Conservation (phyloP, 2,113 vertebrate species). For the Boulengeromyrus knoepffleri region DNA sequence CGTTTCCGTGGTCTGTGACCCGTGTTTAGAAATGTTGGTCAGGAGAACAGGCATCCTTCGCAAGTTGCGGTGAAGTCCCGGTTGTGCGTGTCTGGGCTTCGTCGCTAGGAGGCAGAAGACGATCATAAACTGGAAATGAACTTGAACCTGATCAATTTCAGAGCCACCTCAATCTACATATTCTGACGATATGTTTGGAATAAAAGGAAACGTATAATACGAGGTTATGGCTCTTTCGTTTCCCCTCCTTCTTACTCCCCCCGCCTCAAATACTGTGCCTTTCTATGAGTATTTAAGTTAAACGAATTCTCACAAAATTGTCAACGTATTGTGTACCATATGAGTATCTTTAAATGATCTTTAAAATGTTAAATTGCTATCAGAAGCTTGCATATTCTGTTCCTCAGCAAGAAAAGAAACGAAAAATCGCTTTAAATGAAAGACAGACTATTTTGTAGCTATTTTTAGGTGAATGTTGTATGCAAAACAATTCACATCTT, state of each 20-base stretch:
- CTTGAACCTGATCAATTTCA: constrained; percentile 79
- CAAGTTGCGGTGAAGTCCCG: constrained; percentile 27
- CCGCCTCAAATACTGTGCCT: constrained; percentile 4
- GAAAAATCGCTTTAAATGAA: constrained; percentile 6
- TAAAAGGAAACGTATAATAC: constrained; percentile 45
- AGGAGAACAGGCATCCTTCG: constrained; percentile 17
- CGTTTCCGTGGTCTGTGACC: constrained; percentile 34
- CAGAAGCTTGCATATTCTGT: not conserved
- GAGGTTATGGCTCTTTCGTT: constrained; percentile 15
- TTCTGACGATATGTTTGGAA: constrained; percentile 55
- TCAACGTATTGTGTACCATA: not conserved
- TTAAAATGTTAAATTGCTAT: constrained; percentile 1
- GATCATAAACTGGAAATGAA: constrained; percentile 79
- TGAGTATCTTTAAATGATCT: not conserved
- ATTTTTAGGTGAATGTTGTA: not conserved
- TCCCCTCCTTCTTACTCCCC: constrained; percentile 14
- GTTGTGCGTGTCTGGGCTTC: constrained; percentile 43
- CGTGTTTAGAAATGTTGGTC: constrained; percentile 23
- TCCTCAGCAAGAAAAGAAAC: constrained; percentile 2
- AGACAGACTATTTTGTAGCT: not conserved
- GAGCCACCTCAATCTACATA: constrained; percentile 55
- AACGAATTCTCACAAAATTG: constrained; percentile 12
- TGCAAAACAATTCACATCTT: constrained; percentile 10
- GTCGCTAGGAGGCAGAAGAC: constrained; percentile 92
- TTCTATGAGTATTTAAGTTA: constrained; percentile 14